phyloP scores from a whole-genome alignment of 2,797 vertebrate genomes.

The Bucorvus abyssinicus region DNA sequence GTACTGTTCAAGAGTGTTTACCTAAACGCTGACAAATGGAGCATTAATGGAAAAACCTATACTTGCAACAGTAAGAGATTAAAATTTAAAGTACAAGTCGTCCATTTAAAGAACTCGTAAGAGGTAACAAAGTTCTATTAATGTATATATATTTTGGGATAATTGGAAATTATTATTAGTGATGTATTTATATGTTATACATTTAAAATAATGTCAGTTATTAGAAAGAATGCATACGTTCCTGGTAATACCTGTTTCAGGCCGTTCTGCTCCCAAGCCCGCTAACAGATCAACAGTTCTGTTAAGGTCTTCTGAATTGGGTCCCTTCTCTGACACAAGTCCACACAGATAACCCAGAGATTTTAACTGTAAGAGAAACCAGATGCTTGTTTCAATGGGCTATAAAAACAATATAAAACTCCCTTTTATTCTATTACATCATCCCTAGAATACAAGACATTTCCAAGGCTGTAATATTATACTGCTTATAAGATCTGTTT shows the following conservation, averaged over 20 bases:
- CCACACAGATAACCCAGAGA: conserved; percentile 94
- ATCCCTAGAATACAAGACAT: background rate
- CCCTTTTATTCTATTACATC: background rate
- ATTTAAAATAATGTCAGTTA: background rate
- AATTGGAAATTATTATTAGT: background rate
- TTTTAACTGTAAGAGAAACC: conserved; percentile 80
- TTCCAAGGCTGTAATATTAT: background rate
- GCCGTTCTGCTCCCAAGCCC: conserved; percentile 90
- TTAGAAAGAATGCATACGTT: background rate
- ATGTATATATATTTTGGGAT: background rate
- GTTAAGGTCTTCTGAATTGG: conserved; percentile 93
- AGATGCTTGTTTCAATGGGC: background rate
- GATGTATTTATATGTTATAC: background rate
- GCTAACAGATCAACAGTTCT: conserved; percentile 94
- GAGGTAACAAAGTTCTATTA: background rate
- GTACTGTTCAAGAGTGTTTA: background rate
- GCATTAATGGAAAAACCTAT: background rate
- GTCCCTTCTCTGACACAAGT: conserved; percentile 89
- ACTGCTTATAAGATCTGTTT: background rate
- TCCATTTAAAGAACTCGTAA: background rate
- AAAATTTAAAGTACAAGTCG: background rate
- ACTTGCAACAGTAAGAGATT: background rate
- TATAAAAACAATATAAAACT: background rate
- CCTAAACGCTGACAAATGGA: background rate
- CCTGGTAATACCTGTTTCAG: conserved; percentile 85